These are phyloP conservation scores for Diarsia rubi DNA, from an alignment of 2,888 invertebrate species.

Conservation along the genomic window DNA sequence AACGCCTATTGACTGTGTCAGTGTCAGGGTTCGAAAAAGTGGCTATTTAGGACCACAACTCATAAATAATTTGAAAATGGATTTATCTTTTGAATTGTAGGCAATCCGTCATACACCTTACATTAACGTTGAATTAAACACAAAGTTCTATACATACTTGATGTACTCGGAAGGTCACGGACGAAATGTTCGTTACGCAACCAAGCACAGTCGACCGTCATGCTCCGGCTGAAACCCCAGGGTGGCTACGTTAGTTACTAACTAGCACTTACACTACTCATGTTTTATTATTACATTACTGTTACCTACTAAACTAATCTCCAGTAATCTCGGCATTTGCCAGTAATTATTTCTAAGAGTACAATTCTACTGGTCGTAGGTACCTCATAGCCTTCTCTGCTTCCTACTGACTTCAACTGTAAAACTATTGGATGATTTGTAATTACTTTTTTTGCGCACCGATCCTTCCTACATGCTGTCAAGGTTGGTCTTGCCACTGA, in stretches of 20 bases:
- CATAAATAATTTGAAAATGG: no score
- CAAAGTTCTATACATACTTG: conserved; percentile 5
- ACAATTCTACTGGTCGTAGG: background rate
- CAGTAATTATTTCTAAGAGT: conserved; percentile 15
- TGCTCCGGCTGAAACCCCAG: conserved; percentile 70
- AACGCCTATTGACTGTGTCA: no score
- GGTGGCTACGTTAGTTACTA: conserved; percentile 55
- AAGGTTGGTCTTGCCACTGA: conserved; percentile 9
- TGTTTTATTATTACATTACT: conserved; percentile 29
- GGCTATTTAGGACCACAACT: no score
- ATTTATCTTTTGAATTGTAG: background rate
- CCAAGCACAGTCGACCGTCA: conserved; percentile 83
- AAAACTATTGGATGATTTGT: background rate
- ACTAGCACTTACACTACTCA: conserved; percentile 24
- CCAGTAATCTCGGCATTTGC: conserved; percentile 15
- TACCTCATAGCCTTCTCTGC: background rate
- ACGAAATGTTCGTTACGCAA: conserved; percentile 78
- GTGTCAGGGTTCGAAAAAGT: no score
- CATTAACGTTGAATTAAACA: conserved; percentile 10
- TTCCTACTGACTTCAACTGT: background rate
- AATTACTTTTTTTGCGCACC: conserved; percentile 9
- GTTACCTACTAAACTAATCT: conserved; percentile 41
- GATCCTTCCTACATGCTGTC: conserved; percentile 17
- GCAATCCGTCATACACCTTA: background rate
- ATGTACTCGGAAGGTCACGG: conserved; percentile 76